These are phyloP conservation scores for Paragorgia papillata DNA, from an alignment of 92 coral and sea anemone species.

Conservation along the genomic window DNA sequence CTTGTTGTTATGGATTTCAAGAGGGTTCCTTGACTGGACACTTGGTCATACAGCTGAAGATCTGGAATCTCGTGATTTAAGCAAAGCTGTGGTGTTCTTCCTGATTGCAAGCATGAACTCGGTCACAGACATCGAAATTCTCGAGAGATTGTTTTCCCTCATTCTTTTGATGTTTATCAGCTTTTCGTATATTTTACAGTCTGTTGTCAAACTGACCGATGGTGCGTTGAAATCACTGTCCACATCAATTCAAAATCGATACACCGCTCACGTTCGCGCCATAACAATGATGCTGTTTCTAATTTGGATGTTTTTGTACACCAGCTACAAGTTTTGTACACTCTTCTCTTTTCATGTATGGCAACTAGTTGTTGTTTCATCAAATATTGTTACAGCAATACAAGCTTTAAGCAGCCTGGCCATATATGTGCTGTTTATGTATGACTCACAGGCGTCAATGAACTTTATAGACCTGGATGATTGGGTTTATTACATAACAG, in stretches of 20 bases:
- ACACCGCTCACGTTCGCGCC: conserved; percentile 63
- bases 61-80: conserved; percentile 30
- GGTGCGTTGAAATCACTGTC: conserved; percentile 77
- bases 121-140: conserved; percentile 11
- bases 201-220: conserved; percentile 74
- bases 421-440: conserved; percentile 72
- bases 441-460: conserved; percentile 65
- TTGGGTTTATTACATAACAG: conserved; percentile 87
- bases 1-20: conserved; percentile 2
- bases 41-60: conserved; percentile 20
- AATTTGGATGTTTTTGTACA: conserved; percentile 65
- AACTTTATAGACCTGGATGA: conserved; percentile 86
- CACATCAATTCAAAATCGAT: conserved; percentile 67
- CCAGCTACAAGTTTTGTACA: conserved; percentile 68
- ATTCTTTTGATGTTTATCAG: conserved; percentile 80
- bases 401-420: conserved; percentile 75
- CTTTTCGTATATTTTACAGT: conserved; percentile 76
- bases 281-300: conserved; percentile 61
- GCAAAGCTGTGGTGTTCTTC: conserved; percentile 17
- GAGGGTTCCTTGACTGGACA: conserved; percentile 19
- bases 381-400: conserved; percentile 82
- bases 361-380: conserved; percentile 86
- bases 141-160: conserved; percentile 68
- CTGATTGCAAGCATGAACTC: conserved; percentile 19
- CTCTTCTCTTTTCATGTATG: conserved; percentile 79